Conservation (phyloP, 1,140 invertebrate species). For the Polypedilum vanderplanki region DNA sequence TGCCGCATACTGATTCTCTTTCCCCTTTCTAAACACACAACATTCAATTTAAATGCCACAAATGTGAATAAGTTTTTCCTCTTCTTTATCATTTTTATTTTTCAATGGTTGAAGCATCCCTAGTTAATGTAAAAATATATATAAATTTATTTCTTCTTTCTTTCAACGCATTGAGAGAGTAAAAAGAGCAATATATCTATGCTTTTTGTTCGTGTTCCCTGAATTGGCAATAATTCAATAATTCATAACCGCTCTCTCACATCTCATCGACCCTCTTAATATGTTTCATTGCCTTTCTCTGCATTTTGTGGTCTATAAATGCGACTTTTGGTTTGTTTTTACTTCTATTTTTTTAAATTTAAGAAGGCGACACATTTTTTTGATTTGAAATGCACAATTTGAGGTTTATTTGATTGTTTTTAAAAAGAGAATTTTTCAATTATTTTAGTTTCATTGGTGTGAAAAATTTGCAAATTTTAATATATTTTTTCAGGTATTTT, state of each 20-base stretch:
- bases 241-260: constrained; percentile 9
- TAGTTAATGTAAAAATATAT: not conserved
- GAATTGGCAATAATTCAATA: constrained; percentile 25
- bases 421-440: too few species aligned
- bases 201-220: not conserved
- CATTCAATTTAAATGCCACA: constrained; percentile 26
- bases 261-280: constrained; percentile 16
- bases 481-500: too few species aligned
- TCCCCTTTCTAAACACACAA: constrained; percentile 7
- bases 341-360: too few species aligned
- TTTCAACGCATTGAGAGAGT: not conserved
- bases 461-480: too few species aligned
- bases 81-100: not conserved
- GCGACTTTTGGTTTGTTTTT: too few species aligned
- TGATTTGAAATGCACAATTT: too few species aligned
- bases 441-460: too few species aligned
- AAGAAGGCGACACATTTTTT: too few species aligned
- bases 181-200: constrained; percentile 19
- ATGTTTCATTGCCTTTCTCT: not conserved
- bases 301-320: too few species aligned
- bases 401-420: too few species aligned
- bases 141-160: not conserved
- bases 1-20: not conserved
- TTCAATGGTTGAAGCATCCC: not conserved
- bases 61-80: not conserved